phyloP scores from a whole-genome alignment of 2,888 invertebrate species.

The Gisinianus flammeolus region DNA sequence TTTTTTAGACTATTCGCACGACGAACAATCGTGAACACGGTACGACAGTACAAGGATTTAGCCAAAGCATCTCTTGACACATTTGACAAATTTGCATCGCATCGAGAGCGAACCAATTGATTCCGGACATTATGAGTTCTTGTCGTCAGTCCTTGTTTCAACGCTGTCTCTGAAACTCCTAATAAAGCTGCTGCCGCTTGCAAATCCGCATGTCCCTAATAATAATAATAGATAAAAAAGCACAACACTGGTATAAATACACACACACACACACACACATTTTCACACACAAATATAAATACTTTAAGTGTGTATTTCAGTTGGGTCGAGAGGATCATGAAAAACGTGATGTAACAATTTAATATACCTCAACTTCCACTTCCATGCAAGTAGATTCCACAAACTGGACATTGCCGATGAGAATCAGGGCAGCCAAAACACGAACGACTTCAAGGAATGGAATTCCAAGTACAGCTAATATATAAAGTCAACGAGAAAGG shows the following conservation, averaged over 20 bases:
- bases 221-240: too few species aligned
- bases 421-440: conserved; percentile 85
- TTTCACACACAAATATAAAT: too few species aligned
- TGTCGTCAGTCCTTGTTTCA: conserved; percentile 82
- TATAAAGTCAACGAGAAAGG: neutral
- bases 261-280: too few species aligned
- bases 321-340: neutral
- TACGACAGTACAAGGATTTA: conserved; percentile 91
- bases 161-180: conserved; percentile 75
- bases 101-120: conserved; percentile 78
- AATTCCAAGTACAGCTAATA: conserved; percentile 79
- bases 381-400: conserved; percentile 69
- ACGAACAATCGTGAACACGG: conserved; percentile 90
- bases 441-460: conserved; percentile 92
- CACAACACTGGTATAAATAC: too few species aligned
- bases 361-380: conserved; percentile 10
- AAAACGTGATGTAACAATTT: neutral
- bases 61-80: conserved; percentile 87
- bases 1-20: conserved; percentile 90
- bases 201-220: conserved; percentile 79
- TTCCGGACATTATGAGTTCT: conserved; percentile 80
- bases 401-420: conserved; percentile 91
- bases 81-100: conserved; percentile 85
- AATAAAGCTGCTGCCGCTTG: conserved; percentile 84
- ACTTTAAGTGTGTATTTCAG: neutral